A percentile compares a stretch with the other conserved stretches of the same genome.
Evolutionary conservation across 2,113 vertebrate genomes (phyloP).

Genomic region (Elgaria multicarinata): DNA sequence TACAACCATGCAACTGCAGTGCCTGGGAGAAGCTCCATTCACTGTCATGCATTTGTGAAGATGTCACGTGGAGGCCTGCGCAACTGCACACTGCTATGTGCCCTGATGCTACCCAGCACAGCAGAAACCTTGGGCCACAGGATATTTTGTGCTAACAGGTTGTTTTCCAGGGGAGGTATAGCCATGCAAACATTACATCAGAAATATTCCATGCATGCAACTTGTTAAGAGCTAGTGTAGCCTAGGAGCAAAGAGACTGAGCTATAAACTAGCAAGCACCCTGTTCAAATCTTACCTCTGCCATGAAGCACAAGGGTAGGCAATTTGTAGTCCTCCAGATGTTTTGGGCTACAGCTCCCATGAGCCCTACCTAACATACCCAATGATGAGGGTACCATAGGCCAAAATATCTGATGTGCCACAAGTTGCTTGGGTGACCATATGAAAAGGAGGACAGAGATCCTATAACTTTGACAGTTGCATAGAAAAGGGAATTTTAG

Average conservation of each 20-base stretch:
- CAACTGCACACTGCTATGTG: background rate
- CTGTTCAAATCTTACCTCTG: background rate
- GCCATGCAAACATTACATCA: background rate
- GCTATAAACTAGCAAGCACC: background rate
- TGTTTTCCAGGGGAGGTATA: background rate
- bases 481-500: too few species aligned
- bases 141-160: background rate
- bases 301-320: background rate
- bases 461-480: too few species aligned
- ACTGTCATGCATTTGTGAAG: background rate
- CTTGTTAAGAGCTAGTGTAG: background rate
- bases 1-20: background rate
- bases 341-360: too few species aligned
- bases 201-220: background rate
- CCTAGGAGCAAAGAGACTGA: background rate
- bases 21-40: background rate
- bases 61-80: too few species aligned
- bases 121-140: background rate
- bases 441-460: too few species aligned
- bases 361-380: too few species aligned
- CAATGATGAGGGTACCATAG: background rate
- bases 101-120: background rate
- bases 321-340: too few species aligned
- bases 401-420: background rate
- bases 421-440: background rate